Evolutionary conservation across 2,888 invertebrate genomes (phyloP).

Genomic region (Ophion ellenae): DNA sequence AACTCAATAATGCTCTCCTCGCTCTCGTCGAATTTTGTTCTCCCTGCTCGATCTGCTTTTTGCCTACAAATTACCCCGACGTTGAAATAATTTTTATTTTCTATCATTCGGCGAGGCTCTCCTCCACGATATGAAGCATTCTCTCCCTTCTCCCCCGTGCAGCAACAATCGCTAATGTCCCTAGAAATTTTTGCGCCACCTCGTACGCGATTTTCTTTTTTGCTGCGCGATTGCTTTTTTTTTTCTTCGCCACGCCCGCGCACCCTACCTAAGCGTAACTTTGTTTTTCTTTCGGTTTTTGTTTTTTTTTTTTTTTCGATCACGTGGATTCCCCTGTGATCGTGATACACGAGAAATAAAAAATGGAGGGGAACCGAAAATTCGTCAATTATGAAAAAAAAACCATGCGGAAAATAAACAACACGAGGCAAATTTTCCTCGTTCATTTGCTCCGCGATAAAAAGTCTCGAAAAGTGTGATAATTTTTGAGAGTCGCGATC

Average conservation of each 20-base stretch:
- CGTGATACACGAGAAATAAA: constrained; percentile 41
- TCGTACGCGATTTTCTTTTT: constrained; percentile 25
- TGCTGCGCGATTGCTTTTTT: constrained; percentile 4
- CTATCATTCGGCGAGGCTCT: constrained; percentile 32
- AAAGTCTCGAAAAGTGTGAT: constrained; percentile 63
- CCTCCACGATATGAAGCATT: constrained; percentile 65
- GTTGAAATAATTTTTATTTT: constrained; percentile 23
- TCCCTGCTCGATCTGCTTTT: constrained; percentile 18
- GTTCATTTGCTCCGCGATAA: constrained; percentile 43
- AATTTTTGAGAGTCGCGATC: constrained; percentile 38
- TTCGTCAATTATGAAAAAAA: constrained; percentile 20
- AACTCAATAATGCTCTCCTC: constrained; percentile 53
- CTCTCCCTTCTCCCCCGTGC: constrained; percentile 54
- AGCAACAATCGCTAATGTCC: constrained; percentile 59
- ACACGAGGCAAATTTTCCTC: no score
- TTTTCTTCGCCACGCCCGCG: constrained; percentile 35
- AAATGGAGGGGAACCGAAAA: background rate
- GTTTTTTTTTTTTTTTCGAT: constrained; percentile 14
- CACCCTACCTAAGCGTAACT: constrained; percentile 43
- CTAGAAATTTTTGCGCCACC: constrained; percentile 50
- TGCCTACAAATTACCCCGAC: background rate
- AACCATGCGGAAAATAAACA: background rate
- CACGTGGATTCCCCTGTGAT: constrained; percentile 35
- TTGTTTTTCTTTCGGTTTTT: constrained; percentile 13
- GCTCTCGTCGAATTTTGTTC: constrained; percentile 30